Evolutionary conservation across 2,113 vertebrate species (phyloP), one percentile per base, ranked within the genome.

Genomic region (Guaruba guarouba): DNA sequence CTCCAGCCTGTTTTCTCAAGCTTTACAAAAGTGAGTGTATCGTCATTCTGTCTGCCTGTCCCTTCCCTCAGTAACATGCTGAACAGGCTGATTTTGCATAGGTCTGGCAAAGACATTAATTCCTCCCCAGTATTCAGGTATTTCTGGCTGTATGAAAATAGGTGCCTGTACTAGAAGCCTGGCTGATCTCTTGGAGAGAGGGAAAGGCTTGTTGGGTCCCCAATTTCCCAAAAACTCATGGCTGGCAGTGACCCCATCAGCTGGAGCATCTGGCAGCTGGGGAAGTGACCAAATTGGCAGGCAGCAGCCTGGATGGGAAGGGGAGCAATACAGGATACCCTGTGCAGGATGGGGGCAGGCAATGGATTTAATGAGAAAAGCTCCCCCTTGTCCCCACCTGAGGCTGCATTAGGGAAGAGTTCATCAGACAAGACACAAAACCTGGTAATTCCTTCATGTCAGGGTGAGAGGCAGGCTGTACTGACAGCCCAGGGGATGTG

Each of bases 1-100:
- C 69, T 88, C 33, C 61, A 91, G 76, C n/a, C 69, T 86, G 80
- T 94, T 89, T 89, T 74, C 93, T 52, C 73, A 92, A 91, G 69
- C 81, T 63, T 95, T 84, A 74, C 73, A 81, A 70, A 92, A 96
- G 59, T 2, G 0, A 78, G 61, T 43, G 29, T 87, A 83, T 74
- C 7, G 0, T 91, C 89, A 67, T 20, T 62, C 82, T 92, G 71
- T 93, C 93, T 93, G 63, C 49, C 49, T 80, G 59, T 57, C 76
- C 79, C 59, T 69, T 19, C 49, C 49, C 67, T 86, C 66, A 35
- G 35, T 35, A 52, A 82, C 54, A 27, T 4, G 46, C 54, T 81
- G 95, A 84, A 88, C 86, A 57, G 61, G 54, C 76, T 86, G 80
- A 17, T 82, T 78, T 90, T 2, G 49, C 27, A 51, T 48, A 70